These are phyloP conservation scores for Microctonus brassicae DNA, from an alignment of 2,888 invertebrate genomes.

Conservation along the genomic window DNA sequence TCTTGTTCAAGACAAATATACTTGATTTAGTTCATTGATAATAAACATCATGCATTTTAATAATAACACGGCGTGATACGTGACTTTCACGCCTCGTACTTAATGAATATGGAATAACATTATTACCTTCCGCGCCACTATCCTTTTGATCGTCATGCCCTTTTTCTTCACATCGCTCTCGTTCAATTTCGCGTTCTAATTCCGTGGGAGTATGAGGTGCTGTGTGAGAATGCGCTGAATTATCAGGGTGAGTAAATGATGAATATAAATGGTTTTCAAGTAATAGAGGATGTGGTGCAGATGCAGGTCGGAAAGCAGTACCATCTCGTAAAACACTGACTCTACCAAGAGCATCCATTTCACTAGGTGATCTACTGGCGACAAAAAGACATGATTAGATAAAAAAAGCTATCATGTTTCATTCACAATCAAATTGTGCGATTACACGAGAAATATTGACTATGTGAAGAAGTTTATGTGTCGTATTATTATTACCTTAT, in stretches of 20 bases:
- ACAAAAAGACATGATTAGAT: too few species aligned
- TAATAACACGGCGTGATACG: too few species aligned
- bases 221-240: constrained; percentile 61
- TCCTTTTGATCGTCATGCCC: constrained; percentile 64
- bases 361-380: constrained; percentile 64
- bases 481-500: constrained; percentile 59
- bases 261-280: constrained; percentile 69
- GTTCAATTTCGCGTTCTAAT: constrained; percentile 64
- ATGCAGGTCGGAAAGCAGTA: constrained; percentile 71
- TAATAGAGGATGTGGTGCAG: constrained; percentile 74
- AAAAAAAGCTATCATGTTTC: too few species aligned
- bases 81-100: too few species aligned
- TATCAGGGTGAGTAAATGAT: constrained; percentile 61
- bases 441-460: too few species aligned
- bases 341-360: constrained; percentile 68
- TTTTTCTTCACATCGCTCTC: constrained; percentile 64
- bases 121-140: constrained; percentile 65
- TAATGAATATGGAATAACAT: background rate
- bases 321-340: constrained; percentile 80
- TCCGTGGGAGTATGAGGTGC: constrained; percentile 66
- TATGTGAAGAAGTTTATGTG: too few species aligned
- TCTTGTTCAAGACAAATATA: too few species aligned
- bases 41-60: too few species aligned
- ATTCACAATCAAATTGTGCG: too few species aligned
- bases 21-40: too few species aligned